phyloP scores from a whole-genome alignment of 1,140 invertebrate species.

The Schmidtea mediterranea region DNA sequence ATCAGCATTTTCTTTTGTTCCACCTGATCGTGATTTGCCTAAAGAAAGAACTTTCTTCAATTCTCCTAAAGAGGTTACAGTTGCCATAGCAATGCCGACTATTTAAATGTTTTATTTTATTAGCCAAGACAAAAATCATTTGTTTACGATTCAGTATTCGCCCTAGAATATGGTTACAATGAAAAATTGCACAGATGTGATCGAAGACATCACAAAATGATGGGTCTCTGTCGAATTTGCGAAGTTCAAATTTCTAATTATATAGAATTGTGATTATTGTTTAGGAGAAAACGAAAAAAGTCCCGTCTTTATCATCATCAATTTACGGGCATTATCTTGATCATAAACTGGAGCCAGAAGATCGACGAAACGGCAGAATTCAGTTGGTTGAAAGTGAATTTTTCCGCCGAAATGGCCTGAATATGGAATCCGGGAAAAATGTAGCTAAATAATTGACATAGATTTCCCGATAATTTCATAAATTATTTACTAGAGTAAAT shows the following conservation, averaged over 20 bases:
- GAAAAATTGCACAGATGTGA: slow-evolving; percentile 24
- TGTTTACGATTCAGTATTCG: slow-evolving; percentile 19
- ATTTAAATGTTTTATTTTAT: slow-evolving; percentile 1
- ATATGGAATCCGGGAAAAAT: neutral
- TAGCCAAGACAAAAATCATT: slow-evolving; percentile 15
- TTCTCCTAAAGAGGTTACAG: slow-evolving; percentile 14
- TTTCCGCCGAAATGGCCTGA: slow-evolving; percentile 19
- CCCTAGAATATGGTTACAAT: slow-evolving; percentile 15
- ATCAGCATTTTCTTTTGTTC: slow-evolving; percentile 22
- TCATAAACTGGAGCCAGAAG: slow-evolving; percentile 11
- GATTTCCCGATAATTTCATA: too few species aligned
- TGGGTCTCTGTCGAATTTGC: slow-evolving; percentile 17
- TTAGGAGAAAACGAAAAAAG: slow-evolving; percentile 19
- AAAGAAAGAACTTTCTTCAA: slow-evolving; percentile 19
- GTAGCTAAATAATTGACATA: too few species aligned
- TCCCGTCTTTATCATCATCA: slow-evolving; percentile 19
- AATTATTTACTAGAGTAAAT: too few species aligned
- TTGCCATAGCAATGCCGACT: neutral
- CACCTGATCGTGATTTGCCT: slow-evolving; percentile 14
- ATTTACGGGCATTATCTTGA: slow-evolving; percentile 19
- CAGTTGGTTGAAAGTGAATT: slow-evolving; percentile 19
- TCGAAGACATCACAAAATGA: slow-evolving; percentile 23
- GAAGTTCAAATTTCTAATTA: slow-evolving; percentile 13
- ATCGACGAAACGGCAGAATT: slow-evolving; percentile 20
- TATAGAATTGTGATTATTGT: slow-evolving; percentile 7